Percentiles rank a stretch among this genome's conserved stretches.
Conservation (phyloP, 1,140 invertebrate genomes). For the Nasonia vitripennis region DNA sequence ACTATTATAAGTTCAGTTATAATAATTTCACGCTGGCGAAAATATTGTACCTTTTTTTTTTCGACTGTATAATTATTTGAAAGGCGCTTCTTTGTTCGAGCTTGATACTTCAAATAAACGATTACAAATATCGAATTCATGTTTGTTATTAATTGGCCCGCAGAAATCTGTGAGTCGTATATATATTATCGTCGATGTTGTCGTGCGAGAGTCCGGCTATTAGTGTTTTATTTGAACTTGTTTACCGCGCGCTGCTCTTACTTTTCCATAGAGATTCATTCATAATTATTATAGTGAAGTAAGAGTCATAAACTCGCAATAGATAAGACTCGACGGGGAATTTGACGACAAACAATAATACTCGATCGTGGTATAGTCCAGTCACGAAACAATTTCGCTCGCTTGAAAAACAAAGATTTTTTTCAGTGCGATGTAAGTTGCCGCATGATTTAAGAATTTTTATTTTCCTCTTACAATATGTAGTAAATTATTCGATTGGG, state of each 20-base stretch:
- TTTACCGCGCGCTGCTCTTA: background rate
- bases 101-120: slow-evolving; percentile 37
- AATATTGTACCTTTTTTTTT: background rate
- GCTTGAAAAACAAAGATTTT: too few species aligned
- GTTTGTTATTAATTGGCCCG: background rate
- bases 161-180: background rate
- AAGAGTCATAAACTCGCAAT: too few species aligned
- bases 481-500: too few species aligned
- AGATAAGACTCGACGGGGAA: background rate
- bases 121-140: slow-evolving; percentile 26
- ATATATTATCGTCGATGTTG: background rate
- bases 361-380: too few species aligned
- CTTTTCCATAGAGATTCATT: background rate
- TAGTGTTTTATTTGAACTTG: background rate
- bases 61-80: slow-evolving; percentile 16
- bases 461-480: too few species aligned
- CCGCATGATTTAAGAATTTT: too few species aligned
- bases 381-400: too few species aligned
- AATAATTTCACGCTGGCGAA: background rate
- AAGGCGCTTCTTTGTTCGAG: slow-evolving; percentile 33
- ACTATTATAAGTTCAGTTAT: too few species aligned
- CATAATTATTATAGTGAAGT: background rate
- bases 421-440: too few species aligned
- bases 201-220: background rate
- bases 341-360: background rate